These are phyloP conservation scores for Liparis tanakae DNA, from an alignment of 2,797 vertebrate species.

Conservation along the genomic window DNA sequence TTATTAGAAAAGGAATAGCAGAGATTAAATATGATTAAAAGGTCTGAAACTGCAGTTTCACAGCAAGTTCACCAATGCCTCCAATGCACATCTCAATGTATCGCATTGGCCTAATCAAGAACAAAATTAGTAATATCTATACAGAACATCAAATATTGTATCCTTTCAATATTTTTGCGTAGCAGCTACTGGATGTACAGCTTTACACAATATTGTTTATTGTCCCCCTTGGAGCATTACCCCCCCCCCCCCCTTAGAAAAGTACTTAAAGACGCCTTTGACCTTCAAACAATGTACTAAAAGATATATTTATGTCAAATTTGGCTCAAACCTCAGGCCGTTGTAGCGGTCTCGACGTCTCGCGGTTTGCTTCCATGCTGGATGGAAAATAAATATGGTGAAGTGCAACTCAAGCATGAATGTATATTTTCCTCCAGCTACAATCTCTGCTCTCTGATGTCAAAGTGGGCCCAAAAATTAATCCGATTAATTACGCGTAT, in stretches of 20 bases:
- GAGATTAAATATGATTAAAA: too few relatives aligned
- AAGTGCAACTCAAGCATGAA: constrained; percentile 43
- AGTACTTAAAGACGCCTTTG: neutral
- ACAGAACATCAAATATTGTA: neutral
- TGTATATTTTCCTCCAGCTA: constrained; percentile 80
- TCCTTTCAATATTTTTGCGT: neutral
- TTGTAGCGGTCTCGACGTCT: constrained; percentile 26
- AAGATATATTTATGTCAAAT: constrained; percentile 17
- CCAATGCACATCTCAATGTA: too few relatives aligned
- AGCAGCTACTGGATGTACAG: neutral
- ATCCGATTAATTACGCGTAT: constrained; percentile 78
- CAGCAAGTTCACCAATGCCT: too few relatives aligned
- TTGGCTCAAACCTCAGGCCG: constrained; percentile 18
- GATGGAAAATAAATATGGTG: constrained; percentile 63
- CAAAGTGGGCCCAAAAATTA: constrained; percentile 62
- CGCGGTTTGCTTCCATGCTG: constrained; percentile 44
- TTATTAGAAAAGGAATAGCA: too few relatives aligned
- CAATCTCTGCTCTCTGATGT: constrained; percentile 53
- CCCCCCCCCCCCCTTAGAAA: neutral
- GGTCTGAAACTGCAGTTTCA: too few relatives aligned
- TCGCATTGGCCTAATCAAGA: neutral
- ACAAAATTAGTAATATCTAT: neutral
- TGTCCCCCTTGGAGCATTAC: neutral
- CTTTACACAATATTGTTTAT: neutral
- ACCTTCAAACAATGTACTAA: constrained; percentile 2